These are phyloP conservation scores for Drosophila varians DNA, from an alignment of 1,140 invertebrate species.

Conservation along the genomic window DNA sequence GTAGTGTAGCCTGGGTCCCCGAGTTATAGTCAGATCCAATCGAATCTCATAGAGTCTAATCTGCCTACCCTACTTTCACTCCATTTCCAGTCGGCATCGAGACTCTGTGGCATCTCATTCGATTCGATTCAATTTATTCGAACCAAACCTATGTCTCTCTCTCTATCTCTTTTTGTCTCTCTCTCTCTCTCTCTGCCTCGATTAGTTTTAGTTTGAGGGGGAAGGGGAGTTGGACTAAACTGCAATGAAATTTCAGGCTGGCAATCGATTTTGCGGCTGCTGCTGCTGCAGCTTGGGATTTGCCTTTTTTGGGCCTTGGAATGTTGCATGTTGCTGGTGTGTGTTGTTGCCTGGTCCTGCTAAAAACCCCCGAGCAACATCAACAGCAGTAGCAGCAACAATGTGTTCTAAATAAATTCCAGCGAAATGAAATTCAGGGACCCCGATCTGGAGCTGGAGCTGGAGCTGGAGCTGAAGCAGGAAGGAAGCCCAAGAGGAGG, in stretches of 20 bases:
- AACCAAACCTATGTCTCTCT: conserved; percentile 60
- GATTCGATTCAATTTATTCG: conserved; percentile 81
- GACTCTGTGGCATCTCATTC: conserved; percentile 49
- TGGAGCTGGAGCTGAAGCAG: too few species aligned
- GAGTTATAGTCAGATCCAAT: conserved; percentile 20
- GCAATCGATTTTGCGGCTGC: conserved; percentile 39
- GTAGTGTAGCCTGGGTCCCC: conserved; percentile 2
- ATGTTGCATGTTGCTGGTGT: conserved; percentile 63
- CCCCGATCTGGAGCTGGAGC: too few species aligned
- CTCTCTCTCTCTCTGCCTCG: conserved; percentile 23
- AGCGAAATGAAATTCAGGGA: conserved; percentile 70
- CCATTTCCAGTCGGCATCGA: conserved; percentile 72
- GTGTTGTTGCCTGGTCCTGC: conserved; percentile 30
- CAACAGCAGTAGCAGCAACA: conserved; percentile 43
- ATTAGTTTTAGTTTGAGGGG: not conserved
- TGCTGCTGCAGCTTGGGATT: conserved; percentile 58
- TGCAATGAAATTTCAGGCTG: conserved; percentile 74
- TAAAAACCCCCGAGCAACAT: conserved; percentile 35
- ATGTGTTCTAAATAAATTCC: conserved; percentile 82
- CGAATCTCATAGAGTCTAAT: conserved; percentile 55
- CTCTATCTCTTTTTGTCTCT: conserved; percentile 3
- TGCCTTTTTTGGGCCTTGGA: conserved; percentile 77
- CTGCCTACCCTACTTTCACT: conserved; percentile 81
- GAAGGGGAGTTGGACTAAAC: conserved; percentile 32
- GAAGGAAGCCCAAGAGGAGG: conserved; percentile 31